A percentile compares a stretch with the other conserved stretches of the same genome.
These are phyloP conservation scores for Rotaria magnacalcarata DNA, from an alignment of 2,888 invertebrate genomes.

Conservation along the genomic window DNA sequence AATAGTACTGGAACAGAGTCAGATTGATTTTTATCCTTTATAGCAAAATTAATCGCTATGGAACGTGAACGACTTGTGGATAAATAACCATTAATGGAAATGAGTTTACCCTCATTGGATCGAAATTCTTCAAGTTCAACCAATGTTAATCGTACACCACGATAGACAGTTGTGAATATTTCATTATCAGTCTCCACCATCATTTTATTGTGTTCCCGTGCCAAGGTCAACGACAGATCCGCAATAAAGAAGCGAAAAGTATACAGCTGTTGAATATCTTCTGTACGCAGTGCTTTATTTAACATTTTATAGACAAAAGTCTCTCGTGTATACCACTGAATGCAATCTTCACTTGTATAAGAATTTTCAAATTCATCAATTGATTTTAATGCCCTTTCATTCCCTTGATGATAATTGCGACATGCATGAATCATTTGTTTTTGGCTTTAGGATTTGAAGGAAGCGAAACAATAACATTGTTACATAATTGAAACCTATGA, in stretches of 20 bases:
- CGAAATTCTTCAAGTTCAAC: not conserved
- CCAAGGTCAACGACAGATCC: not conserved
- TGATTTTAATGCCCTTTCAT: not conserved
- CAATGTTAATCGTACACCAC: not conserved
- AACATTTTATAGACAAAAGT: not conserved
- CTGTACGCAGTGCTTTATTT: not conserved
- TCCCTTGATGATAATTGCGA: not conserved
- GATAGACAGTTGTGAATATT: not conserved
- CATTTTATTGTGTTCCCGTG: not conserved
- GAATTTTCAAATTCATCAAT: not conserved
- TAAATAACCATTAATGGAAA: not conserved
- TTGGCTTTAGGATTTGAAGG: not conserved
- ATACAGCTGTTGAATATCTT: not conserved
- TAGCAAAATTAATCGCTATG: not conserved
- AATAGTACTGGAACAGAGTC: not conserved
- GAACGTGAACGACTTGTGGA: not conserved
- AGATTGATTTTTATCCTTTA: not conserved
- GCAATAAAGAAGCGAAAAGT: not conserved
- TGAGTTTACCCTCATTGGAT: not conserved
- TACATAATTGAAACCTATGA: not conserved
- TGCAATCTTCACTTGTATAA: not conserved
- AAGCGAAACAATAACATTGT: not conserved
- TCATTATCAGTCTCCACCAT: not conserved
- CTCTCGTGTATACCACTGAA: not conserved
- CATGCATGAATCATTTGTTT: not conserved